Evolutionary conservation across 2,113 vertebrate species (phyloP).

Genomic region (Loxodonta africana): DNA sequence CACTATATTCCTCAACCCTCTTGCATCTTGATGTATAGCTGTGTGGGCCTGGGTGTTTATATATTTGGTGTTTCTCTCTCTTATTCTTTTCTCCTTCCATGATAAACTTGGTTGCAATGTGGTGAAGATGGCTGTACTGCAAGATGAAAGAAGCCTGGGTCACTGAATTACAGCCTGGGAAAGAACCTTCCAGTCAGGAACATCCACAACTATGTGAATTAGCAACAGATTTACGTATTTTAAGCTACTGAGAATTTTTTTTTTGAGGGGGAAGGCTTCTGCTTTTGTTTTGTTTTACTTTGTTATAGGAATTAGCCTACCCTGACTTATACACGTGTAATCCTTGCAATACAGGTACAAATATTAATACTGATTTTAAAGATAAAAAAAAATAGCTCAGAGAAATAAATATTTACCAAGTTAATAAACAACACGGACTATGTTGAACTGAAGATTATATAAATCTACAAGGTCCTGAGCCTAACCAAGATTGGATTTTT

Average conservation of each 20-base stretch:
- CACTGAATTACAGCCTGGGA: background rate
- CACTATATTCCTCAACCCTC: fast-evolving
- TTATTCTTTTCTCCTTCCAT: background rate
- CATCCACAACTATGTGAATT: background rate
- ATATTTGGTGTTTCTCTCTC: background rate
- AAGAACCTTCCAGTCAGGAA: background rate
- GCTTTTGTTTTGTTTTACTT: background rate
- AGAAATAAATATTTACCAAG: conserved; percentile 2
- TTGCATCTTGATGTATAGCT: no score
- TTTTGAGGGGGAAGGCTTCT: background rate
- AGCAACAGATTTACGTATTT: background rate
- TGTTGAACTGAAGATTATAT: background rate
- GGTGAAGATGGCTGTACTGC: background rate
- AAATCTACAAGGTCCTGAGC: background rate
- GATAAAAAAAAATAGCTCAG: background rate
- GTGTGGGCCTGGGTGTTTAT: background rate
- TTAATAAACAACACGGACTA: background rate
- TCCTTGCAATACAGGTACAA: background rate
- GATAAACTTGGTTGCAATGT: background rate
- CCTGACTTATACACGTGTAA: background rate
- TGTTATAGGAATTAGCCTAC: background rate
- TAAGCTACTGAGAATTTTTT: background rate
- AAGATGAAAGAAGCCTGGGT: background rate
- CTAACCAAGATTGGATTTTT: background rate
- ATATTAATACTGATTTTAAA: background rate